Evolutionary conservation across 2,888 invertebrate species (phyloP).

Genomic region (Epirrita christyi): DNA sequence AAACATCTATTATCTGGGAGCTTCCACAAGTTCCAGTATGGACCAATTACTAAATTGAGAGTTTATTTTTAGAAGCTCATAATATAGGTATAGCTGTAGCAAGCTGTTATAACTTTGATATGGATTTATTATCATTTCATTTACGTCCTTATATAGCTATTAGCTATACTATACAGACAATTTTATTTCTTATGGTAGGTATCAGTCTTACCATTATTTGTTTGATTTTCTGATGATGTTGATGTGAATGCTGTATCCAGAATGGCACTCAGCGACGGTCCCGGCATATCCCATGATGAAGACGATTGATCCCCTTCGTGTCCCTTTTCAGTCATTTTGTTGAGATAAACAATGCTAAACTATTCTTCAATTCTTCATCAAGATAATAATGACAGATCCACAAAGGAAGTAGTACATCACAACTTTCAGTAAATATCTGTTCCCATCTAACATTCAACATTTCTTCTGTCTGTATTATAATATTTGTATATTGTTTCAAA

Average conservation of each 20-base stretch:
- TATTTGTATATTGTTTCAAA: background rate
- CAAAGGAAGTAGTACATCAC: conserved; percentile 36
- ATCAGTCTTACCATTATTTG: conserved; percentile 63
- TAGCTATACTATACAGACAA: too few species aligned
- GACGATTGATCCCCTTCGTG: conserved; percentile 68
- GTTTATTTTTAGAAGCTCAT: background rate
- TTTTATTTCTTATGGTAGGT: background rate
- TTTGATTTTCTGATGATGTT: conserved; percentile 72
- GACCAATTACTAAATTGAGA: background rate
- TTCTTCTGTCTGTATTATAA: conserved; percentile 2
- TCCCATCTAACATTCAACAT: background rate
- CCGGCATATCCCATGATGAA: conserved; percentile 75
- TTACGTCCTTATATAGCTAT: too few species aligned
- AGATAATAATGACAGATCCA: conserved; percentile 28
- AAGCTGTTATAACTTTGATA: background rate
- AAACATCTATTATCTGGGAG: too few species aligned
- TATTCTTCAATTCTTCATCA: conserved; percentile 24
- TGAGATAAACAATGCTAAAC: conserved; percentile 16
- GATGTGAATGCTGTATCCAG: conserved; percentile 87
- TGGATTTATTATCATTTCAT: background rate
- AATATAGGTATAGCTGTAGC: background rate
- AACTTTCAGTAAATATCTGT: conserved; percentile 11
- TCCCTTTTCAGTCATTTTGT: conserved; percentile 71
- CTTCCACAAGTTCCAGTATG: too few species aligned
- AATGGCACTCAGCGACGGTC: conserved; percentile 85